These are phyloP conservation scores for Tokudaia tokunoshimensis DNA, from an alignment of 2,797 vertebrate species.

Conservation along the genomic window DNA sequence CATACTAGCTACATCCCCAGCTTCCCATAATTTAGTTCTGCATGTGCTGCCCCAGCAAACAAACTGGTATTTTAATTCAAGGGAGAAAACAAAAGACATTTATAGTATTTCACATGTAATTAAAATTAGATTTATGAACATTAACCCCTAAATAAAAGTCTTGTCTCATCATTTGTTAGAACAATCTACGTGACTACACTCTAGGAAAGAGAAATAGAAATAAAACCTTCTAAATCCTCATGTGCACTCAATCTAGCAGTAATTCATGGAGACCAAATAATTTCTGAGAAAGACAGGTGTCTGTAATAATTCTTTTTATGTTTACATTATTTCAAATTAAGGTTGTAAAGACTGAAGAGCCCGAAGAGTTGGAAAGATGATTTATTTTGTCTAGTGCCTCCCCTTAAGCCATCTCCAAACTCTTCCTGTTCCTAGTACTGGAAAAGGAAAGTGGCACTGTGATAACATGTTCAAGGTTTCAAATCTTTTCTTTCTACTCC, in stretches of 20 bases:
- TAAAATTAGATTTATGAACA: conserved; percentile 62
- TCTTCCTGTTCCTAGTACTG: conserved; percentile 5
- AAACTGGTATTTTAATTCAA: conserved; percentile 50
- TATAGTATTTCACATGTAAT: conserved; percentile 61
- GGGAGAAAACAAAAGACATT: not conserved
- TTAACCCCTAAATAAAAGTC: conserved; percentile 49
- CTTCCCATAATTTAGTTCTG: not conserved
- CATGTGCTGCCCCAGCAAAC: not conserved
- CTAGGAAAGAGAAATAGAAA: not conserved
- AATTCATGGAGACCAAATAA: conserved; percentile 27
- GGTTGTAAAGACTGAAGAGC: conserved; percentile 24
- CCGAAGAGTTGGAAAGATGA: not conserved
- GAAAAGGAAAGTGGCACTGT: conserved; percentile 54
- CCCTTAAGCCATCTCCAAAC: conserved; percentile 21
- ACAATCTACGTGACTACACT: conserved; percentile 9
- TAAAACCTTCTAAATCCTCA: conserved; percentile 11
- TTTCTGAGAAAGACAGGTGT: conserved; percentile 27
- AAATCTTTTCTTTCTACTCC: not conserved
- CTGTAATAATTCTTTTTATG: not conserved
- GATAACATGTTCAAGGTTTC: conserved; percentile 45
- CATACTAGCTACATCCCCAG: not conserved
- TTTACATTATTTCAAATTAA: conserved; percentile 66
- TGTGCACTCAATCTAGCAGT: not conserved
- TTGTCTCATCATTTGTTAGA: conserved; percentile 53
- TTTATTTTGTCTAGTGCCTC: conserved; percentile 4